Evolutionary conservation across 1,140 invertebrate species (phyloP).

Genomic region (Drosophila novamexicana): DNA sequence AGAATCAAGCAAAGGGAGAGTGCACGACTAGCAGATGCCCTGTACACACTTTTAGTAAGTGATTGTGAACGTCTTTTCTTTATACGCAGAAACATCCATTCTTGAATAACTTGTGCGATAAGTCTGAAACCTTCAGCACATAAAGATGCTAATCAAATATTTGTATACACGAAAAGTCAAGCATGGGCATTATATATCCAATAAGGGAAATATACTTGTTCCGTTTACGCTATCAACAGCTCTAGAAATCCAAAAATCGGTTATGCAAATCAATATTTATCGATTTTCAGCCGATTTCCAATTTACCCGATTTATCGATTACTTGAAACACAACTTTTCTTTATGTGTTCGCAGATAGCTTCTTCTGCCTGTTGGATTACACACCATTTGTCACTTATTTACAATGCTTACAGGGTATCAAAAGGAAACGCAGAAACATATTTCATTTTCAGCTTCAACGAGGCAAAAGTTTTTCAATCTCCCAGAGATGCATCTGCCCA

Average conservation of each 20-base stretch:
- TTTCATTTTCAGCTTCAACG: conserved; percentile 78
- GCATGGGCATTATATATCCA: no score
- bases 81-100: no score
- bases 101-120: no score
- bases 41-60: not conserved
- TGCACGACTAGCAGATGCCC: not conserved
- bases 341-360: not conserved
- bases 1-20: not conserved
- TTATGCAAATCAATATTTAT: not conserved
- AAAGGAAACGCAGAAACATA: conserved; percentile 58
- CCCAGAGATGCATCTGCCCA: conserved; percentile 36
- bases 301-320: no score
- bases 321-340: not conserved
- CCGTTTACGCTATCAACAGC: no score
- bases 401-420: not conserved
- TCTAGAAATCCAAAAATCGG: no score
- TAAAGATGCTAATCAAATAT: no score
- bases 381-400: not conserved
- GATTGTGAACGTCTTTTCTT: no score
- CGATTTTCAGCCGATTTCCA: no score
- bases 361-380: not conserved
- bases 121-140: no score
- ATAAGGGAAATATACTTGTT: not conserved
- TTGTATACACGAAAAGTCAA: no score
- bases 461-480: conserved; percentile 79